Percentiles rank a stretch among this genome's conserved stretches.
phyloP scores from a whole-genome alignment of 1,140 invertebrate species.

The Drosophila guanche region DNA sequence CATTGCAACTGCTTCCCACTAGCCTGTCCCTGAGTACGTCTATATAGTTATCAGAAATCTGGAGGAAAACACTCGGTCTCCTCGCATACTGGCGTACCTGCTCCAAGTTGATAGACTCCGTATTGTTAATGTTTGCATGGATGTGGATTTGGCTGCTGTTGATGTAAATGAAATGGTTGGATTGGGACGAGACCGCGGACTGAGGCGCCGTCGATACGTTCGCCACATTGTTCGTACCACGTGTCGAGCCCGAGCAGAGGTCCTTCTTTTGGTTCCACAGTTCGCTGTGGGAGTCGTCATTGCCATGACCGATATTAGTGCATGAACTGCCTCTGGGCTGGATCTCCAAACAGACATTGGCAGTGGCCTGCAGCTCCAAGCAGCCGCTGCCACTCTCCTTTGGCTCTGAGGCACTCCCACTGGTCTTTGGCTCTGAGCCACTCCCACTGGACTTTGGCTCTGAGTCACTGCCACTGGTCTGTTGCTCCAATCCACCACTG shows the following conservation, averaged over 20 bases:
- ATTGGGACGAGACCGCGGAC: not conserved
- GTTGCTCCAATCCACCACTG: too few species aligned
- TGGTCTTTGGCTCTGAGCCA: too few species aligned
- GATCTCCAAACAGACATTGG: too few species aligned
- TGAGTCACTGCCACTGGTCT: too few species aligned
- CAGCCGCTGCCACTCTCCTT: too few species aligned
- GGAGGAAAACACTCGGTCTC: constrained; percentile 49
- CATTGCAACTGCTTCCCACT: constrained; percentile 13
- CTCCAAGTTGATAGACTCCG: constrained; percentile 16
- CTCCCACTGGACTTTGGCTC: too few species aligned
- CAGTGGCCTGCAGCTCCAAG: too few species aligned
- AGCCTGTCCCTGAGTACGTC: constrained; percentile 22
- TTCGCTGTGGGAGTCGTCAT: too few species aligned
- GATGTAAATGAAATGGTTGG: constrained; percentile 37
- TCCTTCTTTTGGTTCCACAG: not conserved
- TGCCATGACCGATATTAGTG: too few species aligned
- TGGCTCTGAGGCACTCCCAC: too few species aligned
- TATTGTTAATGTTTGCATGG: constrained; percentile 33
- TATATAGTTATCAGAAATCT: constrained; percentile 50
- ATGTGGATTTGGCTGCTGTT: constrained; percentile 60
- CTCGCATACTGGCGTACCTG: not conserved
- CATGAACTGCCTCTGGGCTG: too few species aligned
- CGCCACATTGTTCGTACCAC: not conserved
- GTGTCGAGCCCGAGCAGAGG: not conserved
- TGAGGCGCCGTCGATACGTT: not conserved